phyloP scores from a whole-genome alignment of 2,797 vertebrate species.

The Oreochromis grahami region DNA sequence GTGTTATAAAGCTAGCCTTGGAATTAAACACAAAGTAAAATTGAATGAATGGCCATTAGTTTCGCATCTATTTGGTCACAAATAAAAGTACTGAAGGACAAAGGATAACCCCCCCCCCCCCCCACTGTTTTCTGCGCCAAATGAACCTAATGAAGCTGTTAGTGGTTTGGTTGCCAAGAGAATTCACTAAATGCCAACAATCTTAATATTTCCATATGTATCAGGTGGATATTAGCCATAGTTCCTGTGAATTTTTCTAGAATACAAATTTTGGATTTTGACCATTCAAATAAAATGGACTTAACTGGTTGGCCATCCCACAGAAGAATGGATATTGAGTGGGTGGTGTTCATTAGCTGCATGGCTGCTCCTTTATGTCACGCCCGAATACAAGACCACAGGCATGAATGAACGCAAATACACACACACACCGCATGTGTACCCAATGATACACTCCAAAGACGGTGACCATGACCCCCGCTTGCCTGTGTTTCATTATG shows the following conservation, averaged over 20 bases:
- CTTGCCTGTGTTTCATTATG: conserved; percentile 39
- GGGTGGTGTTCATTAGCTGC: conserved; percentile 31
- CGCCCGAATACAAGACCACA: not conserved
- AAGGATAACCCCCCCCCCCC: too few species aligned
- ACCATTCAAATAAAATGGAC: not conserved
- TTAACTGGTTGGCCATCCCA: not conserved
- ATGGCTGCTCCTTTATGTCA: conserved; percentile 7
- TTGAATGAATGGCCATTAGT: not conserved
- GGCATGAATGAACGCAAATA: not conserved
- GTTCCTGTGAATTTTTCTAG: not conserved
- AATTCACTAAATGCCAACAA: not conserved
- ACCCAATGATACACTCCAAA: conserved; percentile 8
- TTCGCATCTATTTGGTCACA: not conserved
- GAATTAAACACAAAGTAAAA: not conserved
- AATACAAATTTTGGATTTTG: not conserved
- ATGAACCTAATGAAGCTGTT: not conserved
- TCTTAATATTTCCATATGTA: not conserved
- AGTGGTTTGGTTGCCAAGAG: not conserved
- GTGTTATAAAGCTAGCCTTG: not conserved
- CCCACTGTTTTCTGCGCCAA: not conserved
- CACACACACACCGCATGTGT: not conserved
- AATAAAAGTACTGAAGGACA: not conserved
- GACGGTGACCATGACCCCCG: conserved; percentile 35
- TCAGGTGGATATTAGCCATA: not conserved
- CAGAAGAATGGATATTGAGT: not conserved